Evolutionary conservation across 2,797 vertebrate genomes (phyloP), one percentile per base, ranked within the genome.

Genomic region (Leptatherina wallacei): DNA sequence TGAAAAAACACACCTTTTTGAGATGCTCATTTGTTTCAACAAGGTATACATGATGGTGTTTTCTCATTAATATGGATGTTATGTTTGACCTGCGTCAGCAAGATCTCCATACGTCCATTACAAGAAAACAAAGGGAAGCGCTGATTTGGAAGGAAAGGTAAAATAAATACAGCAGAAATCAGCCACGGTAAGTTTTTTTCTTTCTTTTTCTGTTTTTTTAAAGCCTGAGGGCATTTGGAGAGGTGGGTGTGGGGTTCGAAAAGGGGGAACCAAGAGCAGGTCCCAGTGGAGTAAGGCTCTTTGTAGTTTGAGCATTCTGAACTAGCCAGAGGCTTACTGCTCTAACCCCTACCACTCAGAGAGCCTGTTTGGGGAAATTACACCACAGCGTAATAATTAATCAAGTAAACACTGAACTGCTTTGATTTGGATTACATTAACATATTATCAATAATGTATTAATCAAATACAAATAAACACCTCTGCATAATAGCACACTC

Each of bases 391-490:
- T 88, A 89, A 91, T 92, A 93, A 94, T 92, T 93, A 92, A 93
- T 91, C 91, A 92, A 91, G 89, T 89, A 91, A 93, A 93, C 44
- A 84, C 73, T 80, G 75, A 83, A 81, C 83, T 75, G 85, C 87
- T 91, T 90, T 92, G 88, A 92, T 92, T 92, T 87, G 87, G 89
- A 92, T 91, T 87, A 78, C 90, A 93, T 93, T 92, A 92, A 89
- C 91, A 92, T 91, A 91, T 90, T 80, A 93, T 93, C 86, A 93
- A 92, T 90, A 88, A 91, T 93, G 87, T 84, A 93, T 93, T 92
- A 88, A 91, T 93, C 90, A 92, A 91, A 93, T 86, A 90, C 85
- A 92, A 92, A 92, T 90, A 92, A 91, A 92, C 88, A 90, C 87
- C 86, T 87, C 81, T 52, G 68, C 83, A 88, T 90, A 91, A 91